Base-by-base conservation (phyloP, 2,113 vertebrate genomes). In the Crotalus horridus region DNA sequence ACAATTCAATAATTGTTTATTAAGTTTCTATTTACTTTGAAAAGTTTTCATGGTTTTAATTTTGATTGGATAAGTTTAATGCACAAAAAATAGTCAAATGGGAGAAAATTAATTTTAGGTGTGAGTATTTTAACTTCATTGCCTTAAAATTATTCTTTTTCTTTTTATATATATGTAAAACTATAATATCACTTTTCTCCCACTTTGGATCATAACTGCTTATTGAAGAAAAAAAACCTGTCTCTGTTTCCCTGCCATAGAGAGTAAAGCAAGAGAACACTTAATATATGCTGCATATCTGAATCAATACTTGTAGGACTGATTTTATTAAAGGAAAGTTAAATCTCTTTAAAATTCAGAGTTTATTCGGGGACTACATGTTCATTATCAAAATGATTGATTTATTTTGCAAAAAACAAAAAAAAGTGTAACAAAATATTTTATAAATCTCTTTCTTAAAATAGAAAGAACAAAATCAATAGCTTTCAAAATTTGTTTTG, bases 241-340 rank as follows among this genome's bases (percentile, higher is more conserved):
- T 64, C 23, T 4, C 12, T 48, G 12, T 64, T n/a, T 21, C 0
- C 10, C 2, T 20, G 1, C 33, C 54, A 56, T 29, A 11, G 29
- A 61, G 29, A 85, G 10, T 1, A 23, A 20, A 59, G 39, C 43
- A 48, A 85, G 8, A 33, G 29, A 46, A 87, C 4, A 10, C 7
- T 7, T 24, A 88, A 88, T 33, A 92, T 1, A 48, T 54, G 93
- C 90, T 46, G 33, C 10, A n/a, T 23, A 48, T 55, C 39, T 91
- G 85, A 94, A 91, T 48, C 51, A 46, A 11, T 89, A 91, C 55
- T 88, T 88, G 51, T 94, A 54, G 2, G 93, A 56, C 87, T 43
- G 21, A 87, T 91, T 58, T 88, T 93, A 93, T 92, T 74, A 94
- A 93, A 93, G 8, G 87, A 94, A 94, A 93, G 33, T 56, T 61